Base-by-base conservation (phyloP, 2,113 vertebrate species). In the Dromaius novaehollandiae region DNA sequence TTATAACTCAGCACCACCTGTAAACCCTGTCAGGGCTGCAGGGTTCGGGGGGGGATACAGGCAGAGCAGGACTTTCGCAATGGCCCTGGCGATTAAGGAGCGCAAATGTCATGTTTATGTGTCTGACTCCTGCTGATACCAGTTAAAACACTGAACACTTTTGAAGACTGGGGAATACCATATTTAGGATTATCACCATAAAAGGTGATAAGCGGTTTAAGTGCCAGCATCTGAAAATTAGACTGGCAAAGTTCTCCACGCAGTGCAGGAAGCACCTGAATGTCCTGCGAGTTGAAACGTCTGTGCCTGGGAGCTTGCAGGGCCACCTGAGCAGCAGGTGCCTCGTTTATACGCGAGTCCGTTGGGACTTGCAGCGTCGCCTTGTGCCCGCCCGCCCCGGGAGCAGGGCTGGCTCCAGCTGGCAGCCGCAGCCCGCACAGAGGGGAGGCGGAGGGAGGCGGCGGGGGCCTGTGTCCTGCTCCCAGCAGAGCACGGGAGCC, bases 301-400 rank as follows among this genome's bases (percentile, higher is more conserved):
- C 82, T 76, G 36, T 50, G 18, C 50, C 55, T 0, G 3, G 50
- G 63, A 95, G 71, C 65, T 80, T 80, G 44, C 73, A 86, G 64
- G 71, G 73, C 86, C 79, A 91, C 82, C 93, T 78, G 92, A 88
- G 79, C 71, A 93, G 85, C 95, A 88, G 85, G 96, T 90, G 71
- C 8, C 3, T 71, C 71, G 21, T 87, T 86, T 92, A 58, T 40
- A 44, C 82, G 65, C 58, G 46, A 74, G 85, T 63, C 79, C 66
- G 36, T 58, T 44, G 71, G 71, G 82, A 87, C 63, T 73, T 25
- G 11, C 9, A 76, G 38, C 68, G 30, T 2, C 1, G 50, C 55
- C 63, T 91, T 89, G 95, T 85, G 56, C 85, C 84, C 80, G 69
- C 58, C 53, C 76, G 77, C 87, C 65, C 28, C n/a, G 34, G 51